Base-by-base conservation (phyloP, 2,797 vertebrate genomes). In the Botia kubotai region DNA sequence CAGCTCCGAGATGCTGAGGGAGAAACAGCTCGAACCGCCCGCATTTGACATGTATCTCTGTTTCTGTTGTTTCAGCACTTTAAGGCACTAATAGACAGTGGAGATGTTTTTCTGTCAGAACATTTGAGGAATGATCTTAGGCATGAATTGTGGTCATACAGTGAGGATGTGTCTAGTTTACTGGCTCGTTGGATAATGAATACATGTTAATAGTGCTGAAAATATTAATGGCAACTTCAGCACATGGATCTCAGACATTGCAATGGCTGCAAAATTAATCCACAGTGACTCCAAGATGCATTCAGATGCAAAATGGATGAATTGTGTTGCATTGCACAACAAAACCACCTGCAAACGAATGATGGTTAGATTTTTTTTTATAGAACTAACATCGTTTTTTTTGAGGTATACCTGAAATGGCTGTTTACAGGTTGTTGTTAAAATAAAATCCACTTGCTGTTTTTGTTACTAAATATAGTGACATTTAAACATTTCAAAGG, bases 11-110 rank as follows among this genome's bases (percentile, higher is more conserved):
- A 14, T 71, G 21, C 36, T 29, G 48, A 65, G 46, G 6, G 33
- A 52, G 55, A 23, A 48, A 74, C 26, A 7, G 57, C 6, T 53
- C 53, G 33, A 63, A 81, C 58, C 46, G 2, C 63, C 52, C 79
- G 76, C 17, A 55, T 72, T 57, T n/a, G 23, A 82, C 60, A 68
- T 68, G 2, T 0, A 16, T 26, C n/a, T 33, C 3, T 68, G 29
- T 63, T 81, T 62, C 19, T 16, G 16, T 23, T 79, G 66, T 75
- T 72, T 19, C 29, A 17, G 19, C 29, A 72, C 12, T 68, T 29
- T 1, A 16, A 33, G 21, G 53, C n/a, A 52, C 39, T 72, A 23
- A 39, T 43, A 52, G 53, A 62, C 36, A 19, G n/a, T 65, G 29
- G 10, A 65, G 19, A 72, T 43, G 36, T 33, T 52, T 26, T 36